Evolutionary conservation across 2,797 vertebrate species (phyloP).

Genomic region (Myripristis murdjan): DNA sequence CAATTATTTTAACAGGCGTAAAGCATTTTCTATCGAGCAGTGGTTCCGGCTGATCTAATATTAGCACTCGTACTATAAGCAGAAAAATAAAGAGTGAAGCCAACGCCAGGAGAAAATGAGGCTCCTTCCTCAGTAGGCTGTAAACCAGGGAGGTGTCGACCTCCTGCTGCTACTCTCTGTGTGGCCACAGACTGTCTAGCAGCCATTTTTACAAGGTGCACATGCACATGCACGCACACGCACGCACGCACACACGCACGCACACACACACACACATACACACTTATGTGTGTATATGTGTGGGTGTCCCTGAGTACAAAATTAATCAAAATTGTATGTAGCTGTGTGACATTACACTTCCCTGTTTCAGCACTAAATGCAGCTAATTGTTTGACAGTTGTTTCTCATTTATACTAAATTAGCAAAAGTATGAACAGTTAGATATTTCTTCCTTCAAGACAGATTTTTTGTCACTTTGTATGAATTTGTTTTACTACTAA

Average conservation of each 20-base stretch:
- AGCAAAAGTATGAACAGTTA: not conserved
- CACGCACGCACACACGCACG: not conserved
- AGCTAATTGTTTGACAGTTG: slow-evolving; percentile 26
- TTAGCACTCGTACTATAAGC: slow-evolving; percentile 78
- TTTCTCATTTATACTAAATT: slow-evolving; percentile 18
- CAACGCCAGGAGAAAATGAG: slow-evolving; percentile 65
- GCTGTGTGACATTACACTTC: not conserved
- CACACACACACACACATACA: slow-evolving; percentile 21
- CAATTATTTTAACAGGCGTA: slow-evolving; percentile 86
- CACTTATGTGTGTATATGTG: slow-evolving; percentile 15
- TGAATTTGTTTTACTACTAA: not conserved
- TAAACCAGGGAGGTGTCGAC: slow-evolving; percentile 80
- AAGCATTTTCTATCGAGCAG: slow-evolving; percentile 85
- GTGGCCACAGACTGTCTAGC: slow-evolving; percentile 85
- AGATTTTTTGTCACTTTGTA: slow-evolving; percentile 23
- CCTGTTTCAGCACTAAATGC: slow-evolving; percentile 11
- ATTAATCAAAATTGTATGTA: not conserved
- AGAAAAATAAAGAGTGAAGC: slow-evolving; percentile 75
- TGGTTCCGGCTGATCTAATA: slow-evolving; percentile 81
- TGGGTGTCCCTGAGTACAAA: not conserved
- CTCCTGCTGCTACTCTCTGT: slow-evolving; percentile 83
- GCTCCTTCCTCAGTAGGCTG: slow-evolving; percentile 71
- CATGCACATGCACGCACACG: slow-evolving; percentile 31
- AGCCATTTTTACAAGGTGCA: slow-evolving; percentile 69
- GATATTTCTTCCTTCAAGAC: not conserved